These are phyloP conservation scores for Urocolius indicus DNA, from an alignment of 2,113 vertebrate species.

Conservation along the genomic window DNA sequence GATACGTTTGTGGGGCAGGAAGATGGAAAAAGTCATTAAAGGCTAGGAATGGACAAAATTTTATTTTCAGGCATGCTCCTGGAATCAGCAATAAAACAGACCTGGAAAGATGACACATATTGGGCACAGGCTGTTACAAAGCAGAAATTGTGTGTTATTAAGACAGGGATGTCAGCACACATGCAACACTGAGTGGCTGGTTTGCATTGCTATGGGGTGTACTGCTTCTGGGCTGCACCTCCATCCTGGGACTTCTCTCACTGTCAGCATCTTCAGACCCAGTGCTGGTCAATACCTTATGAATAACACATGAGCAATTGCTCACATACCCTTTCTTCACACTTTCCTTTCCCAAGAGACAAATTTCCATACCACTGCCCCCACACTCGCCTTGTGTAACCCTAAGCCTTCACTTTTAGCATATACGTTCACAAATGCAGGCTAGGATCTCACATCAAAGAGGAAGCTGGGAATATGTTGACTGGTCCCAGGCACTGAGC, in stretches of 20 bases:
- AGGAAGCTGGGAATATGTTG: background rate
- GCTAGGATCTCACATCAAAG: background rate
- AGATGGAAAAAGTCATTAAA: background rate
- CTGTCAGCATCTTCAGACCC: background rate
- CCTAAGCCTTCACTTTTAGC: background rate
- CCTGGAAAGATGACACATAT: background rate
- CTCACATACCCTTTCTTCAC: rapidly evolving
- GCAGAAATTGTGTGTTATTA: background rate
- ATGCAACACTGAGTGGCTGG: background rate
- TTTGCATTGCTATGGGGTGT: background rate
- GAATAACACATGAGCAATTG: rapidly evolving
- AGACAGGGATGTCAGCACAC: background rate
- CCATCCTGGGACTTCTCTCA: background rate
- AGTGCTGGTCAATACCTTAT: rapidly evolving
- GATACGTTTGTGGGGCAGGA: no score
- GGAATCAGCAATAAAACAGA: background rate
- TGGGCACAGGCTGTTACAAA: background rate
- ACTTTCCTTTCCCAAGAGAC: background rate
- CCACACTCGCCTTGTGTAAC: background rate
- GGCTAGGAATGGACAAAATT: background rate
- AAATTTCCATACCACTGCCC: constrained; percentile 18
- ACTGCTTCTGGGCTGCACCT: no score
- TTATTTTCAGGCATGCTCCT: background rate
- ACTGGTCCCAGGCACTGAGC: background rate
- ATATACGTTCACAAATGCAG: constrained; percentile 33